Conservation (phyloP, 1,140 invertebrate genomes). For the Chlorops oryzae region DNA sequence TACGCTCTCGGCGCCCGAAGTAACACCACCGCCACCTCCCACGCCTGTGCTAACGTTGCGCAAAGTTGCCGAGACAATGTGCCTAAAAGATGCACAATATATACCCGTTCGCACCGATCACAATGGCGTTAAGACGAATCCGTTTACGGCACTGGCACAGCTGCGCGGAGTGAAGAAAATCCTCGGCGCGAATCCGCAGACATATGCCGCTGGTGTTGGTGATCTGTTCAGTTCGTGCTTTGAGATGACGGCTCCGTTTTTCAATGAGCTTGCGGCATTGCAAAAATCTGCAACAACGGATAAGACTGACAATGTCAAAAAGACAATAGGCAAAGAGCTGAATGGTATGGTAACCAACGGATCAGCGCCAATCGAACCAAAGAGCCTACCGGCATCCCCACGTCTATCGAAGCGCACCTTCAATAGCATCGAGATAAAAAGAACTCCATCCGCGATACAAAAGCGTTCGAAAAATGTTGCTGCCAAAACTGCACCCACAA, state of each 20-base stretch:
- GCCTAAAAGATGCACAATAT: slow-evolving; percentile 72
- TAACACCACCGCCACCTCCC: neutral
- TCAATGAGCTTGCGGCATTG: slow-evolving; percentile 39
- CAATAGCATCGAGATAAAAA: slow-evolving; percentile 32
- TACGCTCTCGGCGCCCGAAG: neutral
- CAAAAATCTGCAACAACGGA: slow-evolving; percentile 17
- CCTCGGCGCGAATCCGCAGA: slow-evolving; percentile 54
- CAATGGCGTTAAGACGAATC: slow-evolving; percentile 53
- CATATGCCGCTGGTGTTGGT: slow-evolving; percentile 47
- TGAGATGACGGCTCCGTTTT: slow-evolving; percentile 61
- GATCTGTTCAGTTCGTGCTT: slow-evolving; percentile 70
- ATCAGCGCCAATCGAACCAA: slow-evolving; percentile 41
- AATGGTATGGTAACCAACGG: slow-evolving; percentile 10
- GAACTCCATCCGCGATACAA: slow-evolving; percentile 32
- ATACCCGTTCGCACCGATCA: slow-evolving; percentile 55
- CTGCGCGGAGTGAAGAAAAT: slow-evolving; percentile 72
- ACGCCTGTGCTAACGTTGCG: slow-evolving; percentile 45
- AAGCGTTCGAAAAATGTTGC: slow-evolving; percentile 16
- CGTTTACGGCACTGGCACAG: slow-evolving; percentile 62
- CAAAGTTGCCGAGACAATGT: slow-evolving; percentile 69
- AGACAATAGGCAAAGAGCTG: no score
- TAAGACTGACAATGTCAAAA: no score
- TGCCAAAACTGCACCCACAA: slow-evolving; percentile 6
- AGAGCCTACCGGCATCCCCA: slow-evolving; percentile 51
- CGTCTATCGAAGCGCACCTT: slow-evolving; percentile 44